Base-by-base conservation (phyloP, 2,113 vertebrate species). In the Pterophyllum scalare region DNA sequence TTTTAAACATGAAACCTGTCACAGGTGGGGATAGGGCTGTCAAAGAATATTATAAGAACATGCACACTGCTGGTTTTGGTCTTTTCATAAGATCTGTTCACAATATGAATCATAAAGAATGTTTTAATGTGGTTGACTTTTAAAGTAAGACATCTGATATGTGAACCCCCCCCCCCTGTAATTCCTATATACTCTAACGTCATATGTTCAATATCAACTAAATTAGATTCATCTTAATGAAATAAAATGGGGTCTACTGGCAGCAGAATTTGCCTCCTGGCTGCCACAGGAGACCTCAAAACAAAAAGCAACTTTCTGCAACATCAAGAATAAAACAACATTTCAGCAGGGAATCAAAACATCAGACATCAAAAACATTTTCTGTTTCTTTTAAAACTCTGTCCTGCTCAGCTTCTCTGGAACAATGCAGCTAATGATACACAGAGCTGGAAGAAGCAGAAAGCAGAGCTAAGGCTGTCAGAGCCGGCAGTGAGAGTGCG, bases 341-440 rank as follows among this genome's bases (percentile, higher is more conserved):
- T 31, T 79, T 82, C 57, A 77, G 33, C 33, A 58, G 43, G 61
- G 14, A 54, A 52, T 31, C 58, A 54, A 83, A n/a, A 81, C 31
- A 6, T 26, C 19, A 0, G 5, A 61, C 24, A 60, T 79, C 22
- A 81, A 62, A 88, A 38, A 56, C 35, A 24, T 82, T 84, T 57
- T 64, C 67, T 14, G 26, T 13, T 72, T 31, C 46, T 54, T 72
- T 72, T 4, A 6, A 72, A 54, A 72, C 67, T 72, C 52, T 13
- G 35, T 77, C 13, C 46, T 5, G 4, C 75, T 59, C 9, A 0
- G 59, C 35, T 79, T 77, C 59, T 60, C 67, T 72, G 26, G 52
- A 72, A 54, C 46, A 72, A 54, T 72, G 75, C 24, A 26, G 43
- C 62, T 84, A 81, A 88, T 81, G 77, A 85, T 43, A 59, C 6